Percentiles rank a stretch among this genome's conserved stretches.
phyloP scores from a whole-genome alignment of 2,113 vertebrate species.

The Phylloscopus trochilus region DNA sequence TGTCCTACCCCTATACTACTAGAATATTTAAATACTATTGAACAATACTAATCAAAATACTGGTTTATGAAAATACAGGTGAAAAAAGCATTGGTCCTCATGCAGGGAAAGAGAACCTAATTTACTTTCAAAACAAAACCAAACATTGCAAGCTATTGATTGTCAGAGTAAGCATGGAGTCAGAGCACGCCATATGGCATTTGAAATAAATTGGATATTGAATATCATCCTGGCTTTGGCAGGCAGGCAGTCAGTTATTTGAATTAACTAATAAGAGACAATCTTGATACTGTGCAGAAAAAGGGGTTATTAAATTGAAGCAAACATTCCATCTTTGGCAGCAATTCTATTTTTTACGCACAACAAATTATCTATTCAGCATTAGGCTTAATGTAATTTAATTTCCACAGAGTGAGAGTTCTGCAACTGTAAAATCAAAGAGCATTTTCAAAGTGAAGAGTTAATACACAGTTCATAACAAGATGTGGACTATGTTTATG shows the following conservation, averaged over 20 bases:
- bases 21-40: background rate
- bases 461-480: background rate
- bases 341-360: background rate
- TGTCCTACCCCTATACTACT: background rate
- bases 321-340: background rate
- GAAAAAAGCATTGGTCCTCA: background rate
- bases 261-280: background rate
- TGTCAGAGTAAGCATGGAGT: background rate
- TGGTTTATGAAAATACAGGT: background rate
- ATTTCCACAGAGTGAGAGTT: background rate
- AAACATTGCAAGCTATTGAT: constrained; percentile 1
- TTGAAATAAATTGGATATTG: constrained; percentile 21
- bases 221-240: constrained; percentile 13
- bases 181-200: background rate
- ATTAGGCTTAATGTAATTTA: background rate
- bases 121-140: constrained; percentile 16
- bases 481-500: background rate
- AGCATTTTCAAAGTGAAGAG: background rate
- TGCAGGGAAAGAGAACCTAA: background rate
- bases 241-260: background rate
- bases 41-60: background rate
- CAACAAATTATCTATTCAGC: background rate
- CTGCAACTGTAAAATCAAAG: background rate
- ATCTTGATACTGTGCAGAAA: background rate
- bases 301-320: background rate